These are phyloP conservation scores for Cromileptes altivelis DNA, from an alignment of 2,113 vertebrate genomes.

Conservation along the genomic window DNA sequence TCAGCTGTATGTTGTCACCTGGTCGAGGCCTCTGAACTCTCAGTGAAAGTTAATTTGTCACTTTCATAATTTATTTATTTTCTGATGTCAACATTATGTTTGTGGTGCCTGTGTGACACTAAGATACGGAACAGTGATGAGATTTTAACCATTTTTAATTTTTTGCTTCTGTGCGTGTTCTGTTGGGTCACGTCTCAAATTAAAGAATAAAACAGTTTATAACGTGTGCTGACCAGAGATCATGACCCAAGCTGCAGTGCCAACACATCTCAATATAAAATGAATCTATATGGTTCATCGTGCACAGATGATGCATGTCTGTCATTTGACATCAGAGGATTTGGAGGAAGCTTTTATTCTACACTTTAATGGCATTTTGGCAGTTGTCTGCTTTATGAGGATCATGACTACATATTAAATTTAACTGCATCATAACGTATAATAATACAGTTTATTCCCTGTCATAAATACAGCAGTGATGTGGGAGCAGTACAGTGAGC, in stretches of 20 bases:
- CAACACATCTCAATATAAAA: neutral
- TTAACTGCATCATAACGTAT: neutral
- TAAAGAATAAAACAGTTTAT: neutral
- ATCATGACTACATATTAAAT: neutral
- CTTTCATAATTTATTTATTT: neutral
- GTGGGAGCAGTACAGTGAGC: slow-evolving; percentile 13
- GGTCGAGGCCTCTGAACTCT: too few relatives aligned
- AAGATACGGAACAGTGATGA: too few relatives aligned
- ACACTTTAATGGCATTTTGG: neutral
- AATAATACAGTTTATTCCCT: neutral
- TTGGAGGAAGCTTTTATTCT: neutral
- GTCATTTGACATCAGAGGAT: neutral
- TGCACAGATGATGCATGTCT: neutral
- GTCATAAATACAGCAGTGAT: slow-evolving; percentile 7
- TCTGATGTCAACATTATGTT: neutral
- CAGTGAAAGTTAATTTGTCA: neutral
- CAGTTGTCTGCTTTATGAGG: neutral
- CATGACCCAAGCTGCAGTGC: neutral
- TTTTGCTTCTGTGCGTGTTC: neutral
- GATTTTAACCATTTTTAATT: neutral
- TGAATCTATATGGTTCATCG: neutral
- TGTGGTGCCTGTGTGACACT: neutral
- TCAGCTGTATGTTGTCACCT: neutral
- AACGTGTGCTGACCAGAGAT: neutral
- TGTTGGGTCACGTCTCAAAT: neutral